Base-by-base conservation (phyloP, 2,888 invertebrate species). In the Calameuta idolon region DNA sequence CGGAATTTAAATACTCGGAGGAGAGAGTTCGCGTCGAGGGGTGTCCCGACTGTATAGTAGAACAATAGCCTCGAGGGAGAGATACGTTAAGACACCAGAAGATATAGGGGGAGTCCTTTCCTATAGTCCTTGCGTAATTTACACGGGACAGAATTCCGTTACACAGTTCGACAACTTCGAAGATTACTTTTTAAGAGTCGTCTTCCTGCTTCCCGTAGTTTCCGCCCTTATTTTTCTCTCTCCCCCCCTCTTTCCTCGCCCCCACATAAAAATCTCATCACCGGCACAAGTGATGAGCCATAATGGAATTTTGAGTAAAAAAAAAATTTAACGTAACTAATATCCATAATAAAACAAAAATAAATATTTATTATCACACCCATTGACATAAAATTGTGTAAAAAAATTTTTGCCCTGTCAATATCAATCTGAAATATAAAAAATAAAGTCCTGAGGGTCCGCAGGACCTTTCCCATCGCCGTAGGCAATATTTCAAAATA, bases 51-150 rank as follows among this genome's bases (percentile, higher is more conserved):
- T 40, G 15, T 40, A 73, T 74, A 80, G 82, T 82, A 87, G 85
- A 88, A 79, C 81, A 84, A 88, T 86, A 81, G 86, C 86, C 88
- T 83, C 88, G 34, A 78, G 87, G 87, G 88, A 87, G 82, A 84
- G 83, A 85, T 85, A 87, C 81, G 80, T 85, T 81, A 78, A 80
- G 69, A 69, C 30, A 69, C 30, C 31, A 69, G 15, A 23, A 33
- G 33, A 69, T 30, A 69, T 33, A 69, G 69, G 69, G 69, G 11
- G 69, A 69, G 69, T 30, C 40, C 40, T 40, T 40, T 40, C 30
- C 69, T 69, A 69, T 33, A 33, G 69, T 69, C 69, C 31, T 40
- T 77, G 76, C 83, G 84, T 89, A 89, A 88, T 88, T 89, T 86
- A 89, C 86, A 84, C 87, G 83, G 81, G 82, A 84, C 83, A 81